Evolutionary conservation across 2,797 vertebrate genomes (phyloP), one percentile per base, ranked within the genome.

Genomic region (Lepidocolaptes lacrymiger): DNA sequence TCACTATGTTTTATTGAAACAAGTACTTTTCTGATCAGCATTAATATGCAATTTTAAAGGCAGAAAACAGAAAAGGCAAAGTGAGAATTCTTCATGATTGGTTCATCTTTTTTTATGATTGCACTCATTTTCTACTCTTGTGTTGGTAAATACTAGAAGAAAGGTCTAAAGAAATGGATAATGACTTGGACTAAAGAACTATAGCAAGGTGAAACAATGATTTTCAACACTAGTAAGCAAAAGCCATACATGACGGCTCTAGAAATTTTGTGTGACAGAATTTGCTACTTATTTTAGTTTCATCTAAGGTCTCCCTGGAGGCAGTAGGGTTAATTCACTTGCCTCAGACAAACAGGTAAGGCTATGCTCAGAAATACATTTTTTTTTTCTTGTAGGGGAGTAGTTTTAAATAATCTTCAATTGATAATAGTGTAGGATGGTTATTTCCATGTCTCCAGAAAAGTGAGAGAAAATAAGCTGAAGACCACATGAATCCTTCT

Each of bases 241-340:
- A 49, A 67, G 6, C 3, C 12, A 12, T 6, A 5, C 3, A 26
- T 0, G 2, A 20, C 7, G 71, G 7, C 13, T 28, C 5, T 32
- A 77, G n/a, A 34, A 49, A 2, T 80, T 59, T 6, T 13, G 0
- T 7, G 3, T 37, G 19, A 4, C 10, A 87, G 10, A 27, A 37
- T 41, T 51, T 48, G 3, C 10, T 55, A 8, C n/a, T 59, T 72
- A 61, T 2, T 9, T 20, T 14, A 62, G 8, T 64, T 88, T 80
- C 14, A 30, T 13, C 16, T 14, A 27, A 6, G 14, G 2, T 67
- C 8, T 74, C 27, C 21, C 19, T 64, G 43, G 18, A 90, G 37
- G 7, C 4, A 74, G 13, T 22, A n/a, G 3, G 2, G 21, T 63
- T 67, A 54, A 28, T 26, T 4, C 6, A n/a, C 46, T 63, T 74